Evolutionary conservation across 2,113 vertebrate genomes (phyloP).

Genomic region (Chaetura pelagica): DNA sequence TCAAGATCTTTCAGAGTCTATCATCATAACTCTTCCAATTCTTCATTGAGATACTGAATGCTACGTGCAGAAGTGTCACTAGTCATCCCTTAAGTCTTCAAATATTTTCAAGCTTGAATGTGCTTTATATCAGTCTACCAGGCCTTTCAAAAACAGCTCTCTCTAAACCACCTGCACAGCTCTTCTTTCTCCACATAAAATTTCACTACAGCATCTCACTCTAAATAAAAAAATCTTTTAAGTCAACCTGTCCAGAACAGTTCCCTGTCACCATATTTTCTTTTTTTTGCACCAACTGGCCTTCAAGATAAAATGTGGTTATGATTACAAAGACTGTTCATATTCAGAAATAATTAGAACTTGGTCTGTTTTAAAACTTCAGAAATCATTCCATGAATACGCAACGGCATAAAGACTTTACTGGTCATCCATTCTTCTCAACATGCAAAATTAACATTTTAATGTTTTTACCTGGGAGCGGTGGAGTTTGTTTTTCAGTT

Average conservation of each 20-base stretch:
- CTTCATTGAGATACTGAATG: neutral
- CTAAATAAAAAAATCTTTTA: neutral
- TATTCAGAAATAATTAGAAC: neutral
- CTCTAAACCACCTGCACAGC: neutral
- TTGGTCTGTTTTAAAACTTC: neutral
- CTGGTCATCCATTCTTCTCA: neutral
- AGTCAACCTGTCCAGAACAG: neutral
- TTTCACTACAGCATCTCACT: neutral
- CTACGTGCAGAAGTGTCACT: neutral
- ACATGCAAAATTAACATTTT: neutral
- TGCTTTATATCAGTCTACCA: neutral
- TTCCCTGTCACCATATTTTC: neutral
- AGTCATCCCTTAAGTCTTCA: neutral
- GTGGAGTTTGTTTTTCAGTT: slow-evolving; percentile 87
- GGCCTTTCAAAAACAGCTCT: neutral
- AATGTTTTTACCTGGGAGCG: slow-evolving; percentile 88
- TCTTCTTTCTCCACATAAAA: neutral
- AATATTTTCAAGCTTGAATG: neutral
- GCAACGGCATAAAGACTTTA: neutral
- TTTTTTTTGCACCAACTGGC: neutral
- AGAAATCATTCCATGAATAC: neutral
- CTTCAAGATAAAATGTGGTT: neutral
- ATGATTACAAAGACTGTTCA: neutral
- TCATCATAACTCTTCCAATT: neutral
- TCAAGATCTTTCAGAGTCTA: neutral